Conservation (phyloP, 2,888 invertebrate species). For the Desoria tigrina region DNA sequence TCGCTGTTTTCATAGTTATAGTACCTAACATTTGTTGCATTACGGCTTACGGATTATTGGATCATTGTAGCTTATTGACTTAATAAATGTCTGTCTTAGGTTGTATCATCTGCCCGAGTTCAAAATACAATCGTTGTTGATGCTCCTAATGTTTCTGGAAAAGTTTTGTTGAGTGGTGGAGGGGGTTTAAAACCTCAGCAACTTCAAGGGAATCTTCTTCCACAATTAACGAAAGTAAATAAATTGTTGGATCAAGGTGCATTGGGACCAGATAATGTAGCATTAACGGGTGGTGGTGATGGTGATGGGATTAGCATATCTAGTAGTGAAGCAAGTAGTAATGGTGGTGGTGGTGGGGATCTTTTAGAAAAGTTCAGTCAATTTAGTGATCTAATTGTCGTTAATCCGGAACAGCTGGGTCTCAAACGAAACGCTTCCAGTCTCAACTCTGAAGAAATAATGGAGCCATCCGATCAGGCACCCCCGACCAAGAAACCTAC, state of each 20-base stretch:
- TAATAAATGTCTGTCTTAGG: neutral
- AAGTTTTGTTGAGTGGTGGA: no score
- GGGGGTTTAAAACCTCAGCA: no score
- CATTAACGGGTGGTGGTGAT: conserved; percentile 10
- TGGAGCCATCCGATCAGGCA: conserved; percentile 15
- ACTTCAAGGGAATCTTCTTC: no score
- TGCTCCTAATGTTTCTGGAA: no score
- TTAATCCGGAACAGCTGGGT: conserved; percentile 54
- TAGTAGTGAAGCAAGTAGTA: conserved; percentile 24
- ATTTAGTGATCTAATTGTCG: conserved; percentile 53
- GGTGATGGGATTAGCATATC: conserved; percentile 30
- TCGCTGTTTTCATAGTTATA: neutral
- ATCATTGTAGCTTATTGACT: neutral
- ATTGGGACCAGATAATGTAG: neutral
- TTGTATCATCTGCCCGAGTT: no score
- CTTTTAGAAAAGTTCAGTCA: conserved; percentile 53
- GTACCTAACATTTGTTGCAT: no score
- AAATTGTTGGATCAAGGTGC: neutral
- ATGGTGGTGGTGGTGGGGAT: conserved; percentile 44
- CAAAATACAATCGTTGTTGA: no score
- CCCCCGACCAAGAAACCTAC: conserved; percentile 43
- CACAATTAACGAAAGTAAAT: neutral
- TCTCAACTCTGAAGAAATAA: conserved; percentile 1
- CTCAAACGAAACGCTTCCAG: conserved; percentile 42
- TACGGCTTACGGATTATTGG: no score